phyloP scores from a whole-genome alignment of 1,140 invertebrate genomes.

The Goniozus legneri region DNA sequence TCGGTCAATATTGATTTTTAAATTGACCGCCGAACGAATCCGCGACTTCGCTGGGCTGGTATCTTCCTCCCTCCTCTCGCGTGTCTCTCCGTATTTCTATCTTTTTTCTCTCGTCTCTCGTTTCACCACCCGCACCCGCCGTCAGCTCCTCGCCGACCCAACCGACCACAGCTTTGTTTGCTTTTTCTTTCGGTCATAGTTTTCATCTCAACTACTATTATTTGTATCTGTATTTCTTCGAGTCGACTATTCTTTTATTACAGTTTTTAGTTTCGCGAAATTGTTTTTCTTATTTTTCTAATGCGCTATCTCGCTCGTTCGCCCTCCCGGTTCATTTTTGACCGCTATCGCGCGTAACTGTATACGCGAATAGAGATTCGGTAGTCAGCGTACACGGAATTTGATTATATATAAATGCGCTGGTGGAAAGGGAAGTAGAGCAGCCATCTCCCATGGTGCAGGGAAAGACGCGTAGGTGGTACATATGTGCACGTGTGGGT shows the following conservation, averaged over 20 bases:
- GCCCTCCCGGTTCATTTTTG: neutral
- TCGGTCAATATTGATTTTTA: conserved; percentile 56
- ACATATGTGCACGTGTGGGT: neutral
- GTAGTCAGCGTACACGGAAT: conserved; percentile 49
- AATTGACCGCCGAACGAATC: conserved; percentile 53
- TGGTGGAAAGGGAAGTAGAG: no score
- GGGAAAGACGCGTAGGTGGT: conserved; percentile 17
- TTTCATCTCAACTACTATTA: no score
- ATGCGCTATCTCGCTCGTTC: neutral
- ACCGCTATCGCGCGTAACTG: conserved; percentile 18
- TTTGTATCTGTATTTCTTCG: neutral
- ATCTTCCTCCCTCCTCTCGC: conserved; percentile 7
- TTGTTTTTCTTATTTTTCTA: neutral
- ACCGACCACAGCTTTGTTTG: no score
- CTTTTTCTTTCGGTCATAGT: no score
- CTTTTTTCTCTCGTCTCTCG: neutral
- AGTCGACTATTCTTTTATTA: neutral
- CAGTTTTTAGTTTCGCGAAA: no score
- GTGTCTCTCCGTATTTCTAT: neutral
- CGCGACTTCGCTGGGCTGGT: conserved; percentile 28
- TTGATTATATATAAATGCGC: conserved; percentile 56
- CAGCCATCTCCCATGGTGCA: conserved; percentile 30
- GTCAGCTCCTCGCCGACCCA: neutral
- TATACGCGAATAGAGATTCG: conserved; percentile 46
- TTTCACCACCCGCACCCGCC: neutral